Evolutionary conservation across 1,140 invertebrate genomes (phyloP).

Genomic region (Augochlora pura): DNA sequence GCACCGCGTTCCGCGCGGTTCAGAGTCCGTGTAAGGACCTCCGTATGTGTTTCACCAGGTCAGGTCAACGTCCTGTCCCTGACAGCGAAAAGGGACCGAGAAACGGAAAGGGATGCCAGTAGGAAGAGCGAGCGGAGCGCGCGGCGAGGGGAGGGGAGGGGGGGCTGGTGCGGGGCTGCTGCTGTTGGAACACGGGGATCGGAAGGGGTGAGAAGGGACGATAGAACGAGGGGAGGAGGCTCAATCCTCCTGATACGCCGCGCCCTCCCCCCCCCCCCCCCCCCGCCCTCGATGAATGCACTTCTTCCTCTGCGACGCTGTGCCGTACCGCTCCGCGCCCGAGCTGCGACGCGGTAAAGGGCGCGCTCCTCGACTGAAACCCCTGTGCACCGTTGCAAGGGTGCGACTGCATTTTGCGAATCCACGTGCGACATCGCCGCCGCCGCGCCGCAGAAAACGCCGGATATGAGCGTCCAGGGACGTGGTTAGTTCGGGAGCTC

Average conservation of each 20-base stretch:
- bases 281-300: conserved; percentile 70
- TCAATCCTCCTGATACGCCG: conserved; percentile 70
- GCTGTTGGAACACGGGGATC: conserved; percentile 20
- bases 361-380: conserved; percentile 37
- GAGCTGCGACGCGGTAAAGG: conserved; percentile 27
- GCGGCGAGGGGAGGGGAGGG: background rate
- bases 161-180: no score
- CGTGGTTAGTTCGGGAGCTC: background rate
- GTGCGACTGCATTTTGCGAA: conserved; percentile 45
- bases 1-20: conserved; percentile 42
- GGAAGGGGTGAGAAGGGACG: conserved; percentile 32
- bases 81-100: conserved; percentile 50
- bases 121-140: conserved; percentile 12
- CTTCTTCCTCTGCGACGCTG: conserved; percentile 51
- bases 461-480: conserved; percentile 3
- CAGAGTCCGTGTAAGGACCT: conserved; percentile 72
- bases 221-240: conserved; percentile 46
- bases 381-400: conserved; percentile 24
- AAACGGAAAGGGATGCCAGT: conserved; percentile 15
- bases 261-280: background rate
- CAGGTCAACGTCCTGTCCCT: conserved; percentile 79
- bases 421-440: conserved; percentile 37
- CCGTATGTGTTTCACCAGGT: conserved; percentile 81
- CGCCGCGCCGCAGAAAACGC: conserved; percentile 38
- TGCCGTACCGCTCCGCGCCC: no score